These are phyloP conservation scores for Pseudomyrmex flavicornis DNA, from an alignment of 1,140 invertebrate species.

Conservation along the genomic window DNA sequence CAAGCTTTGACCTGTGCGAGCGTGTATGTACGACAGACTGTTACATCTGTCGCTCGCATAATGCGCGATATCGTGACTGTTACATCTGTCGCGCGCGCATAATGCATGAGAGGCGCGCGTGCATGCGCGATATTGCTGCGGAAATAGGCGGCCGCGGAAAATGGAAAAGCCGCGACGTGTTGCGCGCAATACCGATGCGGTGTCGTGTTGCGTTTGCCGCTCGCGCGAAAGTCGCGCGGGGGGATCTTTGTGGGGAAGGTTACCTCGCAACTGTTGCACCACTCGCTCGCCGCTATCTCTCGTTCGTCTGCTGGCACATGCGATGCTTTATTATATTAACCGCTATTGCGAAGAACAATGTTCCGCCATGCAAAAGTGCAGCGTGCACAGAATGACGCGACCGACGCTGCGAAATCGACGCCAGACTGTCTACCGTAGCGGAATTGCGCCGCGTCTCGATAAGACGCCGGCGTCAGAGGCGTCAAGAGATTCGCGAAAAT, in stretches of 20 bases:
- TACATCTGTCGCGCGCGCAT: conserved; percentile 75
- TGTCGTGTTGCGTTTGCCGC: conserved; percentile 16
- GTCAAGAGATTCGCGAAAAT: conserved; percentile 22
- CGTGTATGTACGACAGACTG: conserved; percentile 63
- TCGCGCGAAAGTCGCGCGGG: neutral
- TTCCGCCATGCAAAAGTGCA: conserved; percentile 24
- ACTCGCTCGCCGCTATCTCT: conserved; percentile 23
- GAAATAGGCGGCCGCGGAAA: conserved; percentile 70
- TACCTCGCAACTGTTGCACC: conserved; percentile 63
- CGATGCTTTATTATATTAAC: conserved; percentile 46
- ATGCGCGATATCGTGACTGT: conserved; percentile 72
- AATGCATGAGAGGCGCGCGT: conserved; percentile 71
- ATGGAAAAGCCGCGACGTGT: conserved; percentile 67
- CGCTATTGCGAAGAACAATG: neutral
- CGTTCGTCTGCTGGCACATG: conserved; percentile 2
- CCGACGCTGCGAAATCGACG: conserved; percentile 27
- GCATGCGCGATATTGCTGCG: conserved; percentile 68
- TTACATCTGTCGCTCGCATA: conserved; percentile 78
- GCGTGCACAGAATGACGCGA: neutral
- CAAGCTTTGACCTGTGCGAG: conserved; percentile 44
- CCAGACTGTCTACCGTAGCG: conserved; percentile 35
- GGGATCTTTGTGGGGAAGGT: neutral
- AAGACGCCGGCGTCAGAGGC: conserved; percentile 28
- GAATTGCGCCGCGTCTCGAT: conserved; percentile 38
- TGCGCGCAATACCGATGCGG: conserved; percentile 42